Evolutionary conservation across 1,140 invertebrate species (phyloP).

Genomic region (Brachystomella parvula): DNA sequence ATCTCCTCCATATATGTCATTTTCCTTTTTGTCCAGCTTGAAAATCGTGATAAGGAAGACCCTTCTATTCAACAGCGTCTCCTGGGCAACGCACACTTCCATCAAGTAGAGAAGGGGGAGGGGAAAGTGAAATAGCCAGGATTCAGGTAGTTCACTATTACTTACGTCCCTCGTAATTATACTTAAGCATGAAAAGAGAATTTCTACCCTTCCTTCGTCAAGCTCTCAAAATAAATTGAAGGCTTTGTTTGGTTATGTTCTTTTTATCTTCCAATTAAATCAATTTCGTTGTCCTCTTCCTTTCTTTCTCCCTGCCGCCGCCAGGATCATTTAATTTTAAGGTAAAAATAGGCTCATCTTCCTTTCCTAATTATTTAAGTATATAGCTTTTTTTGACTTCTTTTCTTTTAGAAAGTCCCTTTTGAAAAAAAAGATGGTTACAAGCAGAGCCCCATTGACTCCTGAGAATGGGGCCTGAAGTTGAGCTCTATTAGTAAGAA

Average conservation of each 20-base stretch:
- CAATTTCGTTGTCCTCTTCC: slow-evolving; percentile 3
- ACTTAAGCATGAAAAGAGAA: too few species aligned
- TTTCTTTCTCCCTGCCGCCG: not conserved
- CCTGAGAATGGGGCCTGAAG: too few species aligned
- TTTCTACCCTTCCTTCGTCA: not conserved
- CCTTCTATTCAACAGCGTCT: too few species aligned
- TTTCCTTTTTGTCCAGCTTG: too few species aligned
- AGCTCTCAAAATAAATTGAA: not conserved
- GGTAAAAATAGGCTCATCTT: not conserved
- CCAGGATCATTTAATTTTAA: not conserved
- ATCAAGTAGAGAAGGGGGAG: not conserved
- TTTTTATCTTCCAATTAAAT: slow-evolving; percentile 9
- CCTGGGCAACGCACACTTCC: not conserved
- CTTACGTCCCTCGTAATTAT: not conserved
- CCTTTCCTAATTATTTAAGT: not conserved
- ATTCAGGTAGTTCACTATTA: not conserved
- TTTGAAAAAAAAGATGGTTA: not conserved
- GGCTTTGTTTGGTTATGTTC: slow-evolving; percentile 1
- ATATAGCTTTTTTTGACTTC: not conserved
- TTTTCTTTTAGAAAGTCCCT: not conserved
- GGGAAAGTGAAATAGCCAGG: not conserved
- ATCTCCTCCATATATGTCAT: too few species aligned
- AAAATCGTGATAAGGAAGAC: too few species aligned
- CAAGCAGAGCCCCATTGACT: too few species aligned
- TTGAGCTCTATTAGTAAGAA: not conserved